These are phyloP conservation scores for Umimayanthus chanpuru DNA, from an alignment of 92 coral and sea anemone genomes.

Conservation along the genomic window DNA sequence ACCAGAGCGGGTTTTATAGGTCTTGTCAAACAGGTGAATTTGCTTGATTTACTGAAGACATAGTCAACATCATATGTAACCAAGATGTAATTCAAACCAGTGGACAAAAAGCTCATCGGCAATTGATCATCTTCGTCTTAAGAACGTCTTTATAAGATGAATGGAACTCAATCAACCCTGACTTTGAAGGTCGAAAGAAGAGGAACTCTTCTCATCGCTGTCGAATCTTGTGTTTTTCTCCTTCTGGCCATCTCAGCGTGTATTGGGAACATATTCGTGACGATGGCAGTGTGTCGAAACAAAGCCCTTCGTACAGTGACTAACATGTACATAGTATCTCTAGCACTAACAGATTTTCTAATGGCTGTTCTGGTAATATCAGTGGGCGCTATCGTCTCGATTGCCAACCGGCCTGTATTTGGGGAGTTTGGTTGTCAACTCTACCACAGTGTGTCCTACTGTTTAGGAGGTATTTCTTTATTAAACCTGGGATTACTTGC, in stretches of 20 bases:
- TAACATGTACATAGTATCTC: constrained; percentile 13
- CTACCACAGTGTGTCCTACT: not conserved
- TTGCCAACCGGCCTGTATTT: constrained; percentile 1
- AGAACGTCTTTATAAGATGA: not conserved
- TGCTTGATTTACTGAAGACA: too few species aligned
- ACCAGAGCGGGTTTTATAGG: too few species aligned
- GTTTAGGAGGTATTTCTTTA: constrained; percentile 11
- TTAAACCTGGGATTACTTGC: constrained; percentile 4
- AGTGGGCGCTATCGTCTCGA: not conserved
- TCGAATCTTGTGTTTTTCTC: constrained; percentile 20
- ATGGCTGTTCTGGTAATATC: not conserved
- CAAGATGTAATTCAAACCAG: too few species aligned
- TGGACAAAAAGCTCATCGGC: too few species aligned
- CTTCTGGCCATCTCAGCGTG: constrained; percentile 2
- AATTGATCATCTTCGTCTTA: too few species aligned
- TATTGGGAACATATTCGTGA: constrained; percentile 1
- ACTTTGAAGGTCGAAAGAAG: not conserved
- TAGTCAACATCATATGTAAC: too few species aligned
- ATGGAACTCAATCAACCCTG: not conserved
- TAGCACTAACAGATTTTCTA: constrained; percentile 9
- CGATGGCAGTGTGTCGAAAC: not conserved
- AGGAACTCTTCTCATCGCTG: not conserved
- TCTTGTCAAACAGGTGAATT: too few species aligned
- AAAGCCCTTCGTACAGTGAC: not conserved
- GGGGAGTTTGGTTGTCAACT: constrained; percentile 13